Evolutionary conservation across 2,797 vertebrate genomes (phyloP).

Genomic region (Botia kubotai): DNA sequence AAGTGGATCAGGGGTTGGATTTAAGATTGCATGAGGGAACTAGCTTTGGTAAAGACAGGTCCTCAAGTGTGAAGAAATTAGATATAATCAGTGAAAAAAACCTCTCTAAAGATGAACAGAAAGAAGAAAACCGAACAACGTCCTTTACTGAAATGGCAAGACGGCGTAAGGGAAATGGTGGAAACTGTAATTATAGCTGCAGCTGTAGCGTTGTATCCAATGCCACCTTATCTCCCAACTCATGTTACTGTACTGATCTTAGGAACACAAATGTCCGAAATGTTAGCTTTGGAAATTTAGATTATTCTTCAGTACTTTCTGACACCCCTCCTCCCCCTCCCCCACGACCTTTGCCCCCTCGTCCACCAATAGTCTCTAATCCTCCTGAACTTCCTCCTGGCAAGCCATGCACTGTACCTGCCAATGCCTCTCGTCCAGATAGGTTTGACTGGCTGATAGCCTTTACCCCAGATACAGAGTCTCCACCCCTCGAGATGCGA

Average conservation of each 20-base stretch:
- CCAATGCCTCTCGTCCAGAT: slow-evolving; percentile 81
- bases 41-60: slow-evolving; percentile 55
- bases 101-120: slow-evolving; percentile 54
- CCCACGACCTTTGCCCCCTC: slow-evolving; percentile 78
- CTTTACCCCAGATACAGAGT: slow-evolving; percentile 89
- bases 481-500: slow-evolving; percentile 60
- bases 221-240: slow-evolving; percentile 61
- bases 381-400: slow-evolving; percentile 61
- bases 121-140: slow-evolving; percentile 76
- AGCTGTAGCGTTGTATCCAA: slow-evolving; percentile 49
- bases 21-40: slow-evolving; percentile 56
- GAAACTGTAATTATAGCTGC: slow-evolving; percentile 53
- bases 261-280: slow-evolving; percentile 66
- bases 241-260: slow-evolving; percentile 72
- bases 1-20: slow-evolving; percentile 56
- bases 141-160: slow-evolving; percentile 92
- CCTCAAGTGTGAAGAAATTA: slow-evolving; percentile 54
- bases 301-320: slow-evolving; percentile 66
- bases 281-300: slow-evolving; percentile 66
- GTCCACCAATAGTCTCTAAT: slow-evolving; percentile 70
- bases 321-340: slow-evolving; percentile 79
- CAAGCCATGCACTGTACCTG: slow-evolving; percentile 74
- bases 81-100: slow-evolving; percentile 42
- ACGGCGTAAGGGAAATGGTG: slow-evolving; percentile 75
- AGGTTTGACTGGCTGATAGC: slow-evolving; percentile 94